A percentile compares a stretch with the other conserved stretches of the same genome.
phyloP scores from a whole-genome alignment of 2,888 invertebrate species.

The Xestobium rufovillosum region DNA sequence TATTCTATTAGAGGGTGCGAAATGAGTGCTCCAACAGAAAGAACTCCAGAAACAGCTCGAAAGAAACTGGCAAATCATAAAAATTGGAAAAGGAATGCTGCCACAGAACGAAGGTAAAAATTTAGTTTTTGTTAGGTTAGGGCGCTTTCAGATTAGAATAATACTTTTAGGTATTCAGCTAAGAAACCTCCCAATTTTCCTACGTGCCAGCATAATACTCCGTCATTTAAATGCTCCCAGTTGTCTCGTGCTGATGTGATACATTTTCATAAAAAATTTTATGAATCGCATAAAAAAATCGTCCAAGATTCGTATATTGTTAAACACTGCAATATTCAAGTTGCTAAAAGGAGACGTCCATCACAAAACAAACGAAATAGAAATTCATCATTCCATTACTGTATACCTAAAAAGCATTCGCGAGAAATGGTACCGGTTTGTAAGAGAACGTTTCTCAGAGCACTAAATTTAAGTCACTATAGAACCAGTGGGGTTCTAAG shows the following conservation, averaged over 20 bases:
- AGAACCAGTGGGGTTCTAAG: background rate
- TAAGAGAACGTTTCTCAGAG: background rate
- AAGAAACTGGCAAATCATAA: background rate
- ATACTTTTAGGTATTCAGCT: conserved; percentile 1
- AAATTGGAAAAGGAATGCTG: background rate
- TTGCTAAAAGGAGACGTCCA: background rate
- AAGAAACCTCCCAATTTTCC: conserved; percentile 1
- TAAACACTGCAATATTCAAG: conserved; percentile 2
- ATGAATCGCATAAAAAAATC: conserved; percentile 2
- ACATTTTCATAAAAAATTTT: background rate
- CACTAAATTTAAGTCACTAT: conserved; percentile 1
- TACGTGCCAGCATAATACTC: conserved; percentile 1
- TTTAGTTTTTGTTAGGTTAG: background rate
- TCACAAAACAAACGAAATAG: background rate
- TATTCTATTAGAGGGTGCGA: background rate
- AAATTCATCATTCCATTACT: background rate
- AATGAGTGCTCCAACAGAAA: background rate
- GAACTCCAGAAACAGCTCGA: background rate
- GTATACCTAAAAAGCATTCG: background rate
- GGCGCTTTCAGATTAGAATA: background rate
- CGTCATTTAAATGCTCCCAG: background rate
- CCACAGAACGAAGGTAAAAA: background rate
- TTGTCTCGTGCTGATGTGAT: background rate
- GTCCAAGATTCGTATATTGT: background rate
- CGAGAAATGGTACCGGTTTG: background rate